Evolutionary conservation across 2,888 invertebrate species (phyloP), one percentile per base, ranked within the genome.

Genomic region (Dryomyza anilis): DNA sequence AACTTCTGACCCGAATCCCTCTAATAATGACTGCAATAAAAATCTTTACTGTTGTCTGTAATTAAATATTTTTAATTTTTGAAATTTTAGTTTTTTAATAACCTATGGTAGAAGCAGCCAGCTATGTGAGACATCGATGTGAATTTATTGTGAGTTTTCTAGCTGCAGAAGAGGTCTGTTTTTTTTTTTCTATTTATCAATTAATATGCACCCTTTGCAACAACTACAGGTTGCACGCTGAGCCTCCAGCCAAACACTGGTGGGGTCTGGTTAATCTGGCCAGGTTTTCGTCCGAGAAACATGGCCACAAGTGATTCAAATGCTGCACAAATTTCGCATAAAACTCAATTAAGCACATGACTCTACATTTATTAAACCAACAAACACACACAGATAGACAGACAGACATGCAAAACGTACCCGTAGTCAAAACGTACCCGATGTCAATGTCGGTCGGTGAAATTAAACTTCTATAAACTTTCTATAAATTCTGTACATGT

Each of bases 321-420:
- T 63, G 56, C 36, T 19, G 48, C 25, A 48, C 63, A 39, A 29
- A 50, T 29, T 61, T 59, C 61, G 71, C 72, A 73, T 73, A 70
- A 71, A 76, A 77, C 74, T 78, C 76, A 76, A 76, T 76, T 76
- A 78, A 72, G 71, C 63, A 71, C 74, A 71, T 78, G 78, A 76
- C 71, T 63, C 70, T 70, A 78, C 76, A 71, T 57, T 57, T 43
- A 43, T 43, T 57, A 43, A 43, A 57, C 3, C 65, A 66, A 43
- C 27, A 57, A 58, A 33, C 55, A 55, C 14, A 23, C 36, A 33
- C 56, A 63, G 57, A 48, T 21, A 21, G 21, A 67, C 50, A 61
- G 57, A 66, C 29, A 57, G 68, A 59, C 68, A 60, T 39, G 39
- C 8, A 33, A 21, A 39, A 19, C 53, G 21, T 21, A 39, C 33